Conservation (phyloP, 92 coral and sea anemone genomes). For the Diadumene lineata region DNA sequence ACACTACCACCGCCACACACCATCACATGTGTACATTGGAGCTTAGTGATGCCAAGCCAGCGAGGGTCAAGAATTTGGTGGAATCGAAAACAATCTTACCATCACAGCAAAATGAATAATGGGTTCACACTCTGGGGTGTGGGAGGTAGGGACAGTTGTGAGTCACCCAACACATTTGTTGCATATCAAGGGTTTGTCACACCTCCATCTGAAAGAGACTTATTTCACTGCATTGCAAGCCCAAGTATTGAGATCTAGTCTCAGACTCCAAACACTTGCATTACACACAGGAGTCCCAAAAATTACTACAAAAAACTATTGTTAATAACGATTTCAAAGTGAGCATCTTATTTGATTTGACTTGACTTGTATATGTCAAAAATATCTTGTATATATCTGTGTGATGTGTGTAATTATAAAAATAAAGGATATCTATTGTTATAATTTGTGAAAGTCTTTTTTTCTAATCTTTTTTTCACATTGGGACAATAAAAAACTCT, state of each 20-base stretch:
- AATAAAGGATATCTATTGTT: no score
- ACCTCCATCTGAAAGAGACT: slow-evolving; percentile 54
- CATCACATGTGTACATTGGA: slow-evolving; percentile 79
- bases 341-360: no score
- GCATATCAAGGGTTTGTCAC: slow-evolving; percentile 59
- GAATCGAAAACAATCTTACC: slow-evolving; percentile 50
- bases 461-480: no score
- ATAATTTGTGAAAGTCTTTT: no score
- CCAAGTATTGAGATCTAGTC: not conserved
- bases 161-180: slow-evolving; percentile 75
- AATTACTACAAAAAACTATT: not conserved
- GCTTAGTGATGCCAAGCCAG: slow-evolving; percentile 52
- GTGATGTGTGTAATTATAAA: no score
- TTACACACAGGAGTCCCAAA: slow-evolving; percentile 13
- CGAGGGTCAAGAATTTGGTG: slow-evolving; percentile 72
- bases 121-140: slow-evolving; percentile 73
- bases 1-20: slow-evolving; percentile 50
- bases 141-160: slow-evolving; percentile 48
- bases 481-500: no score
- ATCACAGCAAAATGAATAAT: slow-evolving; percentile 21
- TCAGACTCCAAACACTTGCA: not conserved
- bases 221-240: slow-evolving; percentile 61
- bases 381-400: no score
- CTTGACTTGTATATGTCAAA: no score
- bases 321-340: not conserved